These are phyloP conservation scores for Brachionus rubens DNA, from an alignment of 1,140 invertebrate species.

Conservation along the genomic window DNA sequence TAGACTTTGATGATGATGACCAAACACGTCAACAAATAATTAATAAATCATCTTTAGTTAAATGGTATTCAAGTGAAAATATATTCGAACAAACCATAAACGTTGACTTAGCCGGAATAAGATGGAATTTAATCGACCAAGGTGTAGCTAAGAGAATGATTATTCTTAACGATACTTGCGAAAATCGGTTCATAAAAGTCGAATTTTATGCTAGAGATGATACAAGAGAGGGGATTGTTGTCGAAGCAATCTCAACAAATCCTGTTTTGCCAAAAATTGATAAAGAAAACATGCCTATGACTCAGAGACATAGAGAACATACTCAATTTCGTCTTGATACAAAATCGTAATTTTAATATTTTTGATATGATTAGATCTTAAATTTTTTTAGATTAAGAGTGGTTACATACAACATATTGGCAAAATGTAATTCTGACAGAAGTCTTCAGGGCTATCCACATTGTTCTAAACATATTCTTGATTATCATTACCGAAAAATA, in stretches of 20 bases:
- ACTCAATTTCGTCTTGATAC: conserved; percentile 2
- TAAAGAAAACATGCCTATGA: conserved; percentile 15
- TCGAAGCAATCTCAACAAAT: background rate
- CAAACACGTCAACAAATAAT: background rate
- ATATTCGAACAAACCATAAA: background rate
- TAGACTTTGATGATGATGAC: background rate
- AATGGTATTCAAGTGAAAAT: conserved; percentile 18
- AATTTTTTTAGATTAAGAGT: background rate
- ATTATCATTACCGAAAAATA: conserved; percentile 11
- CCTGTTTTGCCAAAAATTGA: conserved; percentile 3
- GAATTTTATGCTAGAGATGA: conserved; percentile 8
- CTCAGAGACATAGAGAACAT: background rate
- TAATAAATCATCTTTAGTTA: background rate
- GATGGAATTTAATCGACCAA: background rate
- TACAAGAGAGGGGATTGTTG: background rate
- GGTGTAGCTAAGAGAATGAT: background rate
- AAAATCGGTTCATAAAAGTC: background rate
- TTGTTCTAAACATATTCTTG: conserved; percentile 10
- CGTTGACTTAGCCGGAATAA: background rate
- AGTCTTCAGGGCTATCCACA: background rate
- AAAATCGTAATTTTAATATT: background rate
- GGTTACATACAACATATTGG: conserved; percentile 24
- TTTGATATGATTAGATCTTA: background rate
- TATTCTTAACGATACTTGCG: background rate
- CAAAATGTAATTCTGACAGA: background rate